phyloP scores from a whole-genome alignment of 2,797 vertebrate genomes.

The Buceros bicornis region DNA sequence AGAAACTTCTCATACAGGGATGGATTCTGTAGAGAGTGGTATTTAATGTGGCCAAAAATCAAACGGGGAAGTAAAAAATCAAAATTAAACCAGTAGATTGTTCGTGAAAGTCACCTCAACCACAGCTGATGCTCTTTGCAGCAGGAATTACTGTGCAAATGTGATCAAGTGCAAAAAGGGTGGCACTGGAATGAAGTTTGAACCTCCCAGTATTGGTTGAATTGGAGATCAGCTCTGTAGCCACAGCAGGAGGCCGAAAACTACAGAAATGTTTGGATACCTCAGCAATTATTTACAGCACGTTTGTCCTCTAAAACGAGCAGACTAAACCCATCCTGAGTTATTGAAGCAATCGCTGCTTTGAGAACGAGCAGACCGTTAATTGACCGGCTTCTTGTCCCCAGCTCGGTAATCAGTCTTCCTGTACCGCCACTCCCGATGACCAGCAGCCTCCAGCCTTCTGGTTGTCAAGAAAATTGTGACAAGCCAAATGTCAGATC shows the following conservation, averaged over 20 bases:
- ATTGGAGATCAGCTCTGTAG: neutral
- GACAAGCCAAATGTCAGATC: slow-evolving; percentile 68
- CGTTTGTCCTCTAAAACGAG: neutral
- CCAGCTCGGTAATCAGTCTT: neutral
- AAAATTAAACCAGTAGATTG: neutral
- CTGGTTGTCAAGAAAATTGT: slow-evolving; percentile 58
- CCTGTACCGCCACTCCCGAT: neutral
- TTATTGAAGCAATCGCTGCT: neutral
- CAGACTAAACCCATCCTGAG: neutral
- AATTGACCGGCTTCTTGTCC: neutral
- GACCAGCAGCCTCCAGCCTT: slow-evolving; percentile 56
- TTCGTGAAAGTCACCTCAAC: neutral
- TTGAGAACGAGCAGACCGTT: neutral
- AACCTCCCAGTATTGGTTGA: accelerated
- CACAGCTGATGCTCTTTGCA: neutral
- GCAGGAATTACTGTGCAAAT: neutral
- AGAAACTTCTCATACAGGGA: neutral
- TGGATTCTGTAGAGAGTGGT: accelerated
- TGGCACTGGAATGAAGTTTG: neutral
- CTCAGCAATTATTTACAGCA: neutral
- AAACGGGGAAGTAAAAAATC: neutral
- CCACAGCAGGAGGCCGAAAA: neutral
- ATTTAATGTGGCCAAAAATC: neutral
- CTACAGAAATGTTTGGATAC: neutral
- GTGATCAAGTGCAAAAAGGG: neutral